Evolutionary conservation across 2,113 vertebrate species (phyloP), one percentile per base, ranked within the genome.

Genomic region (Oryzias melastigma): DNA sequence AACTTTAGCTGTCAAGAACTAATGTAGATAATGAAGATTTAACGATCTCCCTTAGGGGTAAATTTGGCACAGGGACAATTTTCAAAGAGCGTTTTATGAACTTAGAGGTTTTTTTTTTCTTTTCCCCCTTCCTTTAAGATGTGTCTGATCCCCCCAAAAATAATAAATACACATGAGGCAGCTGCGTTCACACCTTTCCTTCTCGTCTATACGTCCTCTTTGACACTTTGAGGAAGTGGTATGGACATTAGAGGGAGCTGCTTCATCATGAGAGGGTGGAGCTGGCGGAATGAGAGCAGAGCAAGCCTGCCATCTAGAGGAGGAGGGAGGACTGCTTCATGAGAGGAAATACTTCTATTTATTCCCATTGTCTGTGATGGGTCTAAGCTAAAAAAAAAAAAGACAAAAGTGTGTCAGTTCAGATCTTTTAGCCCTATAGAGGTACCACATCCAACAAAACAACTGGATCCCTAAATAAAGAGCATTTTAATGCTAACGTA

Each of bases 231-330:
- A 8, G 24, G 10, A 44, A 20, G 42, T 40, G 58, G 49, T 42
- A 46, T 44, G 47, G 35, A 56, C 19, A 50, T 56, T 50, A 27
- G 60, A 19, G 62, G 29, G 43, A 44, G 66, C 55, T 68, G 60
- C 65, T 71, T 68, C 57, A 62, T 68, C 62, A 72, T 51, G 56
- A 17, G 42, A 53, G 42, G 56, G 55, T 65, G 68, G 49, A 73
- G 61, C 15, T 49, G 29, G 22, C 55, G 24, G 25, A n/a, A 41
- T 50, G 19, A 62, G 35, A 68, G 58, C 57, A 50, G 73, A 20
- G 52, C 74, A 76, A 88, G 71, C 16, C 77, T 88, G 84, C 86
- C 86, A 85, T 85, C 86, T 86, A 55, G 52, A 51, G 24, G 58
- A 18, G 20, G 3, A 41, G 22, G 19, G 44, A 42, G 55, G 27